Conservation (phyloP, 2,113 vertebrate genomes). For the Lasiurus borealis region DNA sequence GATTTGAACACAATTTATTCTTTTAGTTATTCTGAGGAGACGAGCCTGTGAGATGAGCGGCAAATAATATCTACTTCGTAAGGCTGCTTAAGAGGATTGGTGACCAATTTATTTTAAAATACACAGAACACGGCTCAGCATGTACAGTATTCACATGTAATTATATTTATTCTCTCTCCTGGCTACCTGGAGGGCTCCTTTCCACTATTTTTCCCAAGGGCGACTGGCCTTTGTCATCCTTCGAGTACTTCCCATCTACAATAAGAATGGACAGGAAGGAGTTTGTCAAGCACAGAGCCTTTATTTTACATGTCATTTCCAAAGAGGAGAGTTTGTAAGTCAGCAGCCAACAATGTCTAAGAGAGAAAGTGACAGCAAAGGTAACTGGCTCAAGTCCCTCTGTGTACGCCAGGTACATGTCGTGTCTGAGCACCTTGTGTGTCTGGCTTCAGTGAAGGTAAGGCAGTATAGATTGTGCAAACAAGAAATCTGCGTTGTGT, state of each 20-base stretch:
- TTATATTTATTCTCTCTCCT: neutral
- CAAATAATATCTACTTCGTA: neutral
- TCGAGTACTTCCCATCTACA: slow-evolving; percentile 51
- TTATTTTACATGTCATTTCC: slow-evolving; percentile 87
- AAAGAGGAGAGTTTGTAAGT: slow-evolving; percentile 84
- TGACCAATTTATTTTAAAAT: slow-evolving; percentile 9
- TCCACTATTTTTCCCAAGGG: neutral
- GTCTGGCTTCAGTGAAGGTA: slow-evolving; percentile 89
- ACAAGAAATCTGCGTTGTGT: slow-evolving; percentile 87
- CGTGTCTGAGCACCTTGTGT: slow-evolving; percentile 87
- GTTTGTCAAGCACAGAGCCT: slow-evolving; percentile 85
- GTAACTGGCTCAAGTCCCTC: slow-evolving; percentile 93
- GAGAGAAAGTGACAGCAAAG: slow-evolving; percentile 87
- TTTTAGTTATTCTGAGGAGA: neutral
- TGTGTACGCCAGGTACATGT: slow-evolving; percentile 84
- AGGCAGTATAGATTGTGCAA: slow-evolving; percentile 91
- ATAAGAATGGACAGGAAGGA: slow-evolving; percentile 69
- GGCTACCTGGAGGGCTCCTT: neutral
- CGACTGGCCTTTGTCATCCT: slow-evolving; percentile 8
- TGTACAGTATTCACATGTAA: neutral
- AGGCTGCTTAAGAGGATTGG: neutral
- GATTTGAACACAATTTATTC: neutral
- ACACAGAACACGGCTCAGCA: neutral
- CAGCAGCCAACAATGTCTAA: slow-evolving; percentile 87
- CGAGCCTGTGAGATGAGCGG: neutral